Evolutionary conservation across 1,140 invertebrate genomes (phyloP).

Genomic region (Sycophila sp.): DNA sequence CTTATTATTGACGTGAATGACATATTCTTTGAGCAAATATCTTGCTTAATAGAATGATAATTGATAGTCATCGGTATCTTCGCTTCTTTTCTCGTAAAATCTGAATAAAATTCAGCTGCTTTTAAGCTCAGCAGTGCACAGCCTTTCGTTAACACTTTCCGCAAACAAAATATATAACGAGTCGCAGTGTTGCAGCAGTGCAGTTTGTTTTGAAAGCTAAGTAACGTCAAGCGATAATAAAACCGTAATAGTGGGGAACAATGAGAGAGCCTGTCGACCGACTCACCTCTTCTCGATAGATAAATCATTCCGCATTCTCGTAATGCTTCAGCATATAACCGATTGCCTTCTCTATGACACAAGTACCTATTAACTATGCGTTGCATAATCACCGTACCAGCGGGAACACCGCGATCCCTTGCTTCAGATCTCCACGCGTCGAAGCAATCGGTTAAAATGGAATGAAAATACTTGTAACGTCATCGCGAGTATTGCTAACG

Average conservation of each 20-base stretch:
- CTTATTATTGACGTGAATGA: too few species aligned
- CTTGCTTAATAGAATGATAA: too few species aligned
- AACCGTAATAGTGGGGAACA: conserved; percentile 3
- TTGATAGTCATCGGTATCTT: not conserved
- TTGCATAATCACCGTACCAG: conserved; percentile 15
- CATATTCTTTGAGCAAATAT: too few species aligned
- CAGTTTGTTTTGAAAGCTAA: conserved; percentile 11
- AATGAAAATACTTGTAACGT: too few species aligned
- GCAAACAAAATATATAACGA: not conserved
- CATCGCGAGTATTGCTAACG: too few species aligned
- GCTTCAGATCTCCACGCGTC: not conserved
- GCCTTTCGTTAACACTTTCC: not conserved
- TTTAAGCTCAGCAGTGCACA: too few species aligned
- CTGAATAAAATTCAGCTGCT: too few species aligned
- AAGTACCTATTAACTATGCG: conserved; percentile 16
- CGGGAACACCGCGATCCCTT: not conserved
- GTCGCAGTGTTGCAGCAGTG: not conserved
- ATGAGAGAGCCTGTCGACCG: not conserved
- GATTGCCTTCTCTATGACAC: conserved; percentile 26
- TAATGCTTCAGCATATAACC: not conserved
- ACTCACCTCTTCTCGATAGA: not conserved
- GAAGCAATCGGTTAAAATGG: too few species aligned
- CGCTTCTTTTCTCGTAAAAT: not conserved
- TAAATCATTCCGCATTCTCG: conserved; percentile 23
- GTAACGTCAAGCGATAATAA: conserved; percentile 5